These are phyloP conservation scores for Pungitius pungitius DNA, from an alignment of 2,113 vertebrate genomes.

Conservation along the genomic window DNA sequence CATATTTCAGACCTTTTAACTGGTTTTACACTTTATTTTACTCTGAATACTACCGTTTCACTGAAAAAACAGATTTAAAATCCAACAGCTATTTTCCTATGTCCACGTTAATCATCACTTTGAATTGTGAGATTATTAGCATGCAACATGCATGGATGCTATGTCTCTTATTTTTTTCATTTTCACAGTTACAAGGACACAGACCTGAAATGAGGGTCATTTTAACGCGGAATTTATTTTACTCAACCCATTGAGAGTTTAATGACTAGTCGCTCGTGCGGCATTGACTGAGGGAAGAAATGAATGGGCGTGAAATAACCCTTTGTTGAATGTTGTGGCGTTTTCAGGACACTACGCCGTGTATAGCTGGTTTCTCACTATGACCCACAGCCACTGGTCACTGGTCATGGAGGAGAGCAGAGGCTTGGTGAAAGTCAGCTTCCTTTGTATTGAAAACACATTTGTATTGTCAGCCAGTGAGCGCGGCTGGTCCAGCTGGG, in stretches of 20 bases:
- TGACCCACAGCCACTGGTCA: neutral
- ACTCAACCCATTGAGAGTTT: too few species aligned
- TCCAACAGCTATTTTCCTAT: too few species aligned
- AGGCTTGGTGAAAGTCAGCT: slow-evolving; percentile 8
- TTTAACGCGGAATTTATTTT: too few species aligned
- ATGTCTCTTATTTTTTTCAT: neutral
- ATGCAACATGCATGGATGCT: neutral
- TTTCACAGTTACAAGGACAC: too few species aligned
- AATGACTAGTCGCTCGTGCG: neutral
- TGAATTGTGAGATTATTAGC: neutral
- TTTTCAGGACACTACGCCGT: slow-evolving; percentile 1
- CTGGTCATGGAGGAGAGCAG: neutral
- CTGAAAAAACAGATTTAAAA: neutral
- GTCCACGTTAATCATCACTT: too few species aligned
- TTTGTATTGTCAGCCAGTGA: neutral
- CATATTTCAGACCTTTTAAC: neutral
- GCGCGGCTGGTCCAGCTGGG: slow-evolving; percentile 10
- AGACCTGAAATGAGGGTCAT: too few species aligned
- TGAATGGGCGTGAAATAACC: neutral
- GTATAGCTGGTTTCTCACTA: neutral
- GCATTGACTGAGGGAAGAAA: neutral
- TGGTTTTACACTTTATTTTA: neutral
- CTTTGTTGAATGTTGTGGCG: neutral
- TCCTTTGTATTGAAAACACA: neutral
- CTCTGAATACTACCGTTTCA: neutral